Evolutionary conservation across 2,888 invertebrate species (phyloP).

Genomic region (Drosophila anomelani): DNA sequence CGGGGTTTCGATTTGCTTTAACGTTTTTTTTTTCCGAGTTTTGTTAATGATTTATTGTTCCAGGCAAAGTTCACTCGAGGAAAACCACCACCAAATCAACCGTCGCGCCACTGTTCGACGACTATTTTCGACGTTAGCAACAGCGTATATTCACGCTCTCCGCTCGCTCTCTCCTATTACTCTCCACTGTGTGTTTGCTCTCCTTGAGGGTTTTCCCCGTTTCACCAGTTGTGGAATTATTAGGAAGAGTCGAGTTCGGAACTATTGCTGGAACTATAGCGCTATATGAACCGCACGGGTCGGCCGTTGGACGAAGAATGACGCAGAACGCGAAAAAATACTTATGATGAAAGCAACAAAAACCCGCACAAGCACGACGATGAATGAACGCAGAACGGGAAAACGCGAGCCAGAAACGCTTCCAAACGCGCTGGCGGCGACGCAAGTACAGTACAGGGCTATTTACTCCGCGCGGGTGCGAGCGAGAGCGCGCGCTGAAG

Average conservation of each 20-base stretch:
- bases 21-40: slow-evolving; percentile 27
- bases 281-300: slow-evolving; percentile 79
- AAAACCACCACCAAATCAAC: slow-evolving; percentile 61
- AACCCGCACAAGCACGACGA: slow-evolving; percentile 41
- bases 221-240: slow-evolving; percentile 42
- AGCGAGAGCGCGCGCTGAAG: slow-evolving; percentile 50
- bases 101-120: slow-evolving; percentile 60
- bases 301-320: slow-evolving; percentile 75
- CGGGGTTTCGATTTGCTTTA: slow-evolving; percentile 29
- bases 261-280: slow-evolving; percentile 49
- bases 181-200: slow-evolving; percentile 43
- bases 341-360: no score
- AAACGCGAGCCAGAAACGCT: slow-evolving; percentile 73
- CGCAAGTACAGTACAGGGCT: slow-evolving; percentile 64
- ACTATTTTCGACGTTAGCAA: slow-evolving; percentile 79
- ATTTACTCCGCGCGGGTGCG: slow-evolving; percentile 23
- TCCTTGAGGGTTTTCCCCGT: slow-evolving; percentile 56
- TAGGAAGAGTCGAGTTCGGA: slow-evolving; percentile 9
- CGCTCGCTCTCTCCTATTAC: slow-evolving; percentile 27
- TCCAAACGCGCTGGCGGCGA: slow-evolving; percentile 45
- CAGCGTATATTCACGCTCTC: slow-evolving; percentile 47
- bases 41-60: slow-evolving; percentile 51
- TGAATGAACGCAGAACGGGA: slow-evolving; percentile 83
- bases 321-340: slow-evolving; percentile 76
- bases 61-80: slow-evolving; percentile 69